These are phyloP conservation scores for Dufourea novaeangliae DNA, from an alignment of 1,140 invertebrate genomes.

Conservation along the genomic window DNA sequence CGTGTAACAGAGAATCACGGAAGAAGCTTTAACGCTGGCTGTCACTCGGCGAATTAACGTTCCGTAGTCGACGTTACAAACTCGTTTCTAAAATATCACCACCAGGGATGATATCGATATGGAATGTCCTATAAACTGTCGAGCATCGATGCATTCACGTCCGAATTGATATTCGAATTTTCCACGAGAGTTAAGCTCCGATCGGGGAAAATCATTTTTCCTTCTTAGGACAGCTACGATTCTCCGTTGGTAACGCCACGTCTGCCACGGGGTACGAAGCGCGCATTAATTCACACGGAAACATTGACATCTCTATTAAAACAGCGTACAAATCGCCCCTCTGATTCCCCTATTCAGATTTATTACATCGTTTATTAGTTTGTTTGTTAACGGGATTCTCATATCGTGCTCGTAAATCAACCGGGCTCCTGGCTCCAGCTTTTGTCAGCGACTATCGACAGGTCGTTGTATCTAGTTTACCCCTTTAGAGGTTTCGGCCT, in stretches of 20 bases:
- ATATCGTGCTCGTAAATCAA: not conserved
- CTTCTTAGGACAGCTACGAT: not conserved
- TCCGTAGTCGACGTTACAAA: not conserved
- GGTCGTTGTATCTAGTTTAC: too few species aligned
- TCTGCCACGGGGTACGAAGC: not conserved
- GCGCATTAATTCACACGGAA: constrained; percentile 6
- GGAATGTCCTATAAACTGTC: too few species aligned
- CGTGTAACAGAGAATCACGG: constrained; percentile 10
- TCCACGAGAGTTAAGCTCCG: not conserved
- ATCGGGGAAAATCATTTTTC: not conserved
- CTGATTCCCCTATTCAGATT: not conserved
- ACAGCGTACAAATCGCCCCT: constrained; percentile 13
- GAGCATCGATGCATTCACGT: too few species aligned
- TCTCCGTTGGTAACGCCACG: not conserved
- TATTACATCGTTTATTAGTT: constrained; percentile 30
- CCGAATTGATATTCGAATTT: not conserved
- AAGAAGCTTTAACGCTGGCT: not conserved
- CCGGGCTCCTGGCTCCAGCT: not conserved
- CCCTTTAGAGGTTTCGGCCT: too few species aligned
- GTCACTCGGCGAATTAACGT: constrained; percentile 4
- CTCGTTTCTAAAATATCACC: too few species aligned
- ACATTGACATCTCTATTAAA: not conserved
- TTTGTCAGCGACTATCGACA: constrained; percentile 20
- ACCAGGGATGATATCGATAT: too few species aligned
- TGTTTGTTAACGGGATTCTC: not conserved